These are phyloP conservation scores for Hemitrygon akajei DNA, from an alignment of 2,797 vertebrate genomes.

Conservation along the genomic window DNA sequence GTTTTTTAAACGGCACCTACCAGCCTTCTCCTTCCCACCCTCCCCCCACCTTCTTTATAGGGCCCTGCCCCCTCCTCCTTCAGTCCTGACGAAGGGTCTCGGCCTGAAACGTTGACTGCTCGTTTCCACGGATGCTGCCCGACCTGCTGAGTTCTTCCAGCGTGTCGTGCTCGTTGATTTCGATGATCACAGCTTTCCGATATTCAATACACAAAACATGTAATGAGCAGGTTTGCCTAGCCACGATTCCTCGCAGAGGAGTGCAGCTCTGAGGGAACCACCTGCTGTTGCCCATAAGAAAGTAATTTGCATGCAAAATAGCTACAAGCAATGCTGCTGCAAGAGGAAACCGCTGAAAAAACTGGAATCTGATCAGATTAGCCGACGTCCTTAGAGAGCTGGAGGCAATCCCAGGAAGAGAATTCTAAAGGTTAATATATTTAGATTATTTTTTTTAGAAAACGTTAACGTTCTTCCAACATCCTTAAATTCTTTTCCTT, in stretches of 20 bases:
- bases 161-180: too few relatives aligned
- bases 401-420: neutral
- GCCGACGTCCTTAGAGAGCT: neutral
- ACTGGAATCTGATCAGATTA: neutral
- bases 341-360: neutral
- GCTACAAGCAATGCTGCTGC: neutral
- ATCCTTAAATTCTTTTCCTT: neutral
- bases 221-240: neutral
- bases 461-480: neutral
- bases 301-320: slow-evolving; percentile 2
- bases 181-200: neutral
- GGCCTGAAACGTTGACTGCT: too few relatives aligned
- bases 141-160: too few relatives aligned
- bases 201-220: neutral
- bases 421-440: neutral
- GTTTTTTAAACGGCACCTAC: too few relatives aligned
- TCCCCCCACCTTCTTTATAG: too few relatives aligned
- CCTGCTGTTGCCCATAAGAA: neutral
- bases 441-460: neutral
- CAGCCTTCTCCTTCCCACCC: too few relatives aligned
- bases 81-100: too few relatives aligned
- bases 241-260: neutral
- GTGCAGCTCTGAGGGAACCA: neutral
- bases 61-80: too few relatives aligned
- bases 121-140: too few relatives aligned